Conservation (phyloP, 2,797 vertebrate species). For the Peromyscus aztecus region DNA sequence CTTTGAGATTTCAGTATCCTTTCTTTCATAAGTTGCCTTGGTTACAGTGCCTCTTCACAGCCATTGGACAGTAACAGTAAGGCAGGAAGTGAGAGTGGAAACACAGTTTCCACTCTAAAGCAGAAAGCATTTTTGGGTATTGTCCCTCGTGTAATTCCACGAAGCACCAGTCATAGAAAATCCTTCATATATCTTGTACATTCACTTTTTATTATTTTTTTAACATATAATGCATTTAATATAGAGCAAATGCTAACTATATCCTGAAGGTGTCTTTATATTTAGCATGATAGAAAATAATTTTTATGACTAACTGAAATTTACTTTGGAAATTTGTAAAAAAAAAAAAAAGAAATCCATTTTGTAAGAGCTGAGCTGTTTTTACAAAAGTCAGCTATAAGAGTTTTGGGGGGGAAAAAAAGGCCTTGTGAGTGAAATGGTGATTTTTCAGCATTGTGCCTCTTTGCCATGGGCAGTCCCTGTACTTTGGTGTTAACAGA, state of each 20-base stretch:
- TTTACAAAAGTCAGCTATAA: constrained; percentile 33
- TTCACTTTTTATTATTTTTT: neutral
- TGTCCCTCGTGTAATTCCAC: neutral
- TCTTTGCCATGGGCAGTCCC: constrained; percentile 29
- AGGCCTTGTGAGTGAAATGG: constrained; percentile 1
- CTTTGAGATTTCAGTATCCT: neutral
- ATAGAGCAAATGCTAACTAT: neutral
- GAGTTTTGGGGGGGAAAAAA: neutral
- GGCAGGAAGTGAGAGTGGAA: neutral
- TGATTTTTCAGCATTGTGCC: constrained; percentile 12
- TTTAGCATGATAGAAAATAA: constrained; percentile 16
- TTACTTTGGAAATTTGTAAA: neutral
- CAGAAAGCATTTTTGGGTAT: neutral
- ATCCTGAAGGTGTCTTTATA: neutral
- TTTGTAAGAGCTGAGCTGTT: constrained; percentile 45
- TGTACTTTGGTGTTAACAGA: constrained; percentile 41
- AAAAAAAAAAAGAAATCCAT: neutral
- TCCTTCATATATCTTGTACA: neutral
- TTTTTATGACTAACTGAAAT: constrained; percentile 8
- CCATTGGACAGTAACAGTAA: neutral
- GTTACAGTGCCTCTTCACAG: neutral
- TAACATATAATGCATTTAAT: neutral
- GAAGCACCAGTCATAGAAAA: neutral
- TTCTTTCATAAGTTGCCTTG: neutral
- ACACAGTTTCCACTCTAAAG: neutral